phyloP scores from a whole-genome alignment of 2,113 vertebrate species.

The Phrynosoma blainvillii region DNA sequence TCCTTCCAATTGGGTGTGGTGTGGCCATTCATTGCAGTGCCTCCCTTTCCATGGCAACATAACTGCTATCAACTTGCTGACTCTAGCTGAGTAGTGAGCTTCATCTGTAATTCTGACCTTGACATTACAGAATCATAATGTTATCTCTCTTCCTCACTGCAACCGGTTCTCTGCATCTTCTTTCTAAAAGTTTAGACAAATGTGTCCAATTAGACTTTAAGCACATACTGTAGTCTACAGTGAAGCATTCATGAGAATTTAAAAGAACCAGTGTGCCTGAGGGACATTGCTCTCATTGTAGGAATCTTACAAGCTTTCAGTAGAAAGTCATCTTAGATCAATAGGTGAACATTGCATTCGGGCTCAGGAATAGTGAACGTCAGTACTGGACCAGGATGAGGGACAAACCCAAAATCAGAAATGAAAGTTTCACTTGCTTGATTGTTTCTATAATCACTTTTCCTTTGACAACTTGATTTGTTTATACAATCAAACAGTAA shows the following conservation, averaged over 20 bases:
- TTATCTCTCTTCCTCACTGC: constrained; percentile 41
- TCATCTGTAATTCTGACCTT: constrained; percentile 58
- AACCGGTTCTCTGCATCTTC: constrained; percentile 36
- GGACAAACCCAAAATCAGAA: fast-evolving
- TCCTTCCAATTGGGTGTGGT: too few species aligned
- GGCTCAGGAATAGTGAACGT: not conserved
- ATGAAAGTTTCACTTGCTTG: fast-evolving
- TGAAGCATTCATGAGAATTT: constrained; percentile 30
- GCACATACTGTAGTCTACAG: constrained; percentile 28
- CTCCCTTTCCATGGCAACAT: too few species aligned
- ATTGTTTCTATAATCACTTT: not conserved
- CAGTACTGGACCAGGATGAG: not conserved
- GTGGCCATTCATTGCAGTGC: too few species aligned
- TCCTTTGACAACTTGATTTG: not conserved
- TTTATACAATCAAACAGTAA: not conserved
- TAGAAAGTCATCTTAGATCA: not conserved
- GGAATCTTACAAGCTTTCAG: not conserved
- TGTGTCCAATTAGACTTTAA: constrained; percentile 31
- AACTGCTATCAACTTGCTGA: constrained; percentile 28
- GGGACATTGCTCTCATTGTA: fast-evolving
- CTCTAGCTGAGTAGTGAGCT: constrained; percentile 62
- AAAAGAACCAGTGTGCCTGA: not conserved
- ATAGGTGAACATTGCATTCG: not conserved
- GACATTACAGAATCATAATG: constrained; percentile 40
- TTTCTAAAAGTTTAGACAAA: constrained; percentile 47